A percentile compares a stretch with the other conserved stretches of the same genome.
These are phyloP conservation scores for Monopis laevigella DNA, from an alignment of 2,888 invertebrate species.

Conservation along the genomic window DNA sequence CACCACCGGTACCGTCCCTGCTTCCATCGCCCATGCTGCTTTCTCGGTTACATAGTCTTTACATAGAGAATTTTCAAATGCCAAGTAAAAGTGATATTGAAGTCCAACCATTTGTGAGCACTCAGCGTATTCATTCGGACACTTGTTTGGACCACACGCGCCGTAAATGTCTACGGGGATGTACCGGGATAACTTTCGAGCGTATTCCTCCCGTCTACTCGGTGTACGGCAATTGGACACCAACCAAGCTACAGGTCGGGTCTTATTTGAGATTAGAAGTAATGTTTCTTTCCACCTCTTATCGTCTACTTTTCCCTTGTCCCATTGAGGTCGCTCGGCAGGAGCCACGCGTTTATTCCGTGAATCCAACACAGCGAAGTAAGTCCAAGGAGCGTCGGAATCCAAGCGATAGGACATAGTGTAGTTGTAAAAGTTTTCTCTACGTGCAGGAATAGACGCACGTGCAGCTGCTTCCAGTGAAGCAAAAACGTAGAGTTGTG, in stretches of 20 bases:
- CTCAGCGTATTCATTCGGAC: slow-evolving; percentile 21
- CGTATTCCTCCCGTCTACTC: slow-evolving; percentile 46
- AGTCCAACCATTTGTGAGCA: slow-evolving; percentile 44
- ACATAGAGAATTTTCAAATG: slow-evolving; percentile 76
- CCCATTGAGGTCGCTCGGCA: slow-evolving; percentile 27
- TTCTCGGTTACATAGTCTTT: slow-evolving; percentile 77
- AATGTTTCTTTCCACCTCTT: slow-evolving; percentile 8
- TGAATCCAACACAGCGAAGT: slow-evolving; percentile 32
- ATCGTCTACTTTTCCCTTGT: neutral
- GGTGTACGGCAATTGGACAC: slow-evolving; percentile 59
- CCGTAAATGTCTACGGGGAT: slow-evolving; percentile 72
- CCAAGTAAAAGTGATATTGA: slow-evolving; percentile 74
- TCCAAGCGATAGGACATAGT: slow-evolving; percentile 66
- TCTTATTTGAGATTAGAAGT: slow-evolving; percentile 27
- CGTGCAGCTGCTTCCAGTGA: slow-evolving; percentile 48
- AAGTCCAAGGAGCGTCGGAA: slow-evolving; percentile 56
- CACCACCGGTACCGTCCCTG: slow-evolving; percentile 59
- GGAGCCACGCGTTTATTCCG: slow-evolving; percentile 30
- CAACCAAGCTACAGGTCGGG: slow-evolving; percentile 65
- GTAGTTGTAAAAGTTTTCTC: slow-evolving; percentile 57
- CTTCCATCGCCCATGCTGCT: slow-evolving; percentile 49
- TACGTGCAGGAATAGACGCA: slow-evolving; percentile 21
- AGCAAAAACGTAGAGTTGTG: slow-evolving; percentile 60
- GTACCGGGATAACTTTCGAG: slow-evolving; percentile 57
- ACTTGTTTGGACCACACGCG: slow-evolving; percentile 58